A percentile compares a stretch with the other conserved stretches of the same genome.
phyloP scores from a whole-genome alignment of 2,888 invertebrate genomes.

The Formica aserva region DNA sequence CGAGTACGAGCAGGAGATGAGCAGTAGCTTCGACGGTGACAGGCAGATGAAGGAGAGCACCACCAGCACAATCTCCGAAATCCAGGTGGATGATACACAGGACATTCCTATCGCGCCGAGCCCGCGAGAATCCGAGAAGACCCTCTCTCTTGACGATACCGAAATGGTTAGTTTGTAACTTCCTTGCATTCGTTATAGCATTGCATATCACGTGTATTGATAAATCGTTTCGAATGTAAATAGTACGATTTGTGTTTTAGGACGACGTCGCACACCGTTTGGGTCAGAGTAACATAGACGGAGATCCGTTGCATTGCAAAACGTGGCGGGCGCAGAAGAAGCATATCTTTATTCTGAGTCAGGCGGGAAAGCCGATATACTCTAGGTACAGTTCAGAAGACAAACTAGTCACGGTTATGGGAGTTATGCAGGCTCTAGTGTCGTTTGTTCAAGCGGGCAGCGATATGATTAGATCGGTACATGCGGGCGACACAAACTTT shows the following conservation, averaged over 20 bases:
- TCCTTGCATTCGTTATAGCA: not conserved
- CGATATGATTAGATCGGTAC: conserved; percentile 94
- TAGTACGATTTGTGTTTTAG: conserved; percentile 70
- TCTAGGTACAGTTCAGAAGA: conserved; percentile 94
- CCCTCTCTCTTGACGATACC: conserved; percentile 69
- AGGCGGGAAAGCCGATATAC: conserved; percentile 98
- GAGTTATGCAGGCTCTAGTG: conserved; percentile 97
- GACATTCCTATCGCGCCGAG: conserved; percentile 77
- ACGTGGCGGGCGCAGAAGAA: conserved; percentile 94
- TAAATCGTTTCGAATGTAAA: not conserved
- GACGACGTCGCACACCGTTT: conserved; percentile 82
- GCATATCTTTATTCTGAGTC: conserved; percentile 97
- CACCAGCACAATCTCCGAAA: conserved; percentile 88
- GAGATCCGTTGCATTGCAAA: conserved; percentile 90
- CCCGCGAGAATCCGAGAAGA: conserved; percentile 66
- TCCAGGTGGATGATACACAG: conserved; percentile 87
- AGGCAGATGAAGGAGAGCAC: conserved; percentile 87
- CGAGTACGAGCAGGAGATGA: conserved; percentile 90
- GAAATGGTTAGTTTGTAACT: conserved; percentile 73
- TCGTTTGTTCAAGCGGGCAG: conserved; percentile 95
- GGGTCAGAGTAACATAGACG: conserved; percentile 84
- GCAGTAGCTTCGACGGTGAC: conserved; percentile 88
- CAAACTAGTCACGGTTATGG: conserved; percentile 96
- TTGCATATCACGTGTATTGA: not conserved
- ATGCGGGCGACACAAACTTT: conserved; percentile 94